These are phyloP conservation scores for Acrobasis suavella DNA, from an alignment of 2,888 invertebrate species.

Conservation along the genomic window DNA sequence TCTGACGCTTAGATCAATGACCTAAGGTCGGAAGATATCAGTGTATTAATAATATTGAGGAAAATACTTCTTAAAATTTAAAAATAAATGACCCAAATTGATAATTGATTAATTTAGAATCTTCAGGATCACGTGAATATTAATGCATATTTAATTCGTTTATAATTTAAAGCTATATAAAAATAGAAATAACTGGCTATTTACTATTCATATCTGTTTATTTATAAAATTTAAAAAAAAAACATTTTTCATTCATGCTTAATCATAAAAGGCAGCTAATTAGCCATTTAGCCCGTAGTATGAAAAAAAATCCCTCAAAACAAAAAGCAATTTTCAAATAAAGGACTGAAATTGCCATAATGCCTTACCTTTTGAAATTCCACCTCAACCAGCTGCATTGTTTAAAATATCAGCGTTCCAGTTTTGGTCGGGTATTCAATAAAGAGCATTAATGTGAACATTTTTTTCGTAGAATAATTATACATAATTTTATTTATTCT, in stretches of 20 bases:
- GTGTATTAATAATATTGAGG: neutral
- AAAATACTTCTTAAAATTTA: neutral
- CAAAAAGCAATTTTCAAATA: slow-evolving; percentile 24
- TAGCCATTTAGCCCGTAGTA: too few species aligned
- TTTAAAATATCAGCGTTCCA: slow-evolving; percentile 27
- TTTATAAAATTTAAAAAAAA: too few species aligned
- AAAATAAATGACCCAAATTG: slow-evolving; percentile 1
- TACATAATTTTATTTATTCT: slow-evolving; percentile 55
- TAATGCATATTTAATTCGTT: neutral
- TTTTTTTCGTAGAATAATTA: slow-evolving; percentile 44
- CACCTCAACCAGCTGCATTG: slow-evolving; percentile 5
- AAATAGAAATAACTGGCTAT: too few species aligned
- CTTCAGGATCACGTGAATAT: neutral
- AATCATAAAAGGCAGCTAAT: too few species aligned
- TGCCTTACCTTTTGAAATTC: slow-evolving; percentile 15
- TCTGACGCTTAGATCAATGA: too few species aligned
- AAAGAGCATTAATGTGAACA: slow-evolving; percentile 31
- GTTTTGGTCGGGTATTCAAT: slow-evolving; percentile 54
- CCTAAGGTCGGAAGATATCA: too few species aligned
- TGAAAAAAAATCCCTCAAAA: too few species aligned
- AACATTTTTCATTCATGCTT: too few species aligned
- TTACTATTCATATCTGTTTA: too few species aligned
- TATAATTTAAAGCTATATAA: too few species aligned
- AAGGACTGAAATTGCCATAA: slow-evolving; percentile 21
- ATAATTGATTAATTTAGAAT: neutral